These are phyloP conservation scores for Promerops cafer DNA, from an alignment of 2,113 vertebrate genomes.

Conservation along the genomic window DNA sequence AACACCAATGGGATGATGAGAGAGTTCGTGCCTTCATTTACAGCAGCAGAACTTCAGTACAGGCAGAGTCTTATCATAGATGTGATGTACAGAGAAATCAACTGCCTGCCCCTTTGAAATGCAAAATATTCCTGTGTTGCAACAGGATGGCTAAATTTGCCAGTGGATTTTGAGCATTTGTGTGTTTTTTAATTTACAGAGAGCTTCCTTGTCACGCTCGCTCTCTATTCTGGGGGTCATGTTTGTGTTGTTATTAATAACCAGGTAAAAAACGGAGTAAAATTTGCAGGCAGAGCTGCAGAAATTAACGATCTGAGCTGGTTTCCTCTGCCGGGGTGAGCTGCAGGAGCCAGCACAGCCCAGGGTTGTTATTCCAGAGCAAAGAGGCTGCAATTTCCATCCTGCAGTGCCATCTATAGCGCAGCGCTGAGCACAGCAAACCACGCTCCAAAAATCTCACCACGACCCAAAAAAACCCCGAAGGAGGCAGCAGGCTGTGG, in stretches of 20 bases:
- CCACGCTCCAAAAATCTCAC: background rate
- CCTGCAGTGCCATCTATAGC: slow-evolving; percentile 70
- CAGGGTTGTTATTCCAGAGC: background rate
- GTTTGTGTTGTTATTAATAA: background rate
- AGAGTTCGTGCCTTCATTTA: background rate
- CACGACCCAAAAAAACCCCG: background rate
- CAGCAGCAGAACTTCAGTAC: background rate
- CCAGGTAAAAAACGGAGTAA: background rate
- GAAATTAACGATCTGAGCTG: background rate
- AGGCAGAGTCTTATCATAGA: background rate
- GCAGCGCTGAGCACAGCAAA: background rate
- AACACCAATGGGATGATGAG: rapidly evolving
- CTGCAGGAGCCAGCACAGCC: background rate
- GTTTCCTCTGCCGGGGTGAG: background rate
- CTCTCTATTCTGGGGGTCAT: background rate
- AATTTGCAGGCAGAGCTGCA: background rate
- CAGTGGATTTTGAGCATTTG: background rate
- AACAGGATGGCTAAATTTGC: background rate
- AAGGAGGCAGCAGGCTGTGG: background rate
- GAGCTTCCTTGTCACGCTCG: background rate
- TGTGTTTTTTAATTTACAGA: background rate
- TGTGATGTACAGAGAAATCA: background rate
- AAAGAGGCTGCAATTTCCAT: background rate
- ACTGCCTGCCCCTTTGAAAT: background rate
- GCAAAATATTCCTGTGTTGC: background rate